Evolutionary conservation across 1,140 invertebrate species (phyloP), one percentile per base, ranked within the genome.

Genomic region (Dendroctonus valens): DNA sequence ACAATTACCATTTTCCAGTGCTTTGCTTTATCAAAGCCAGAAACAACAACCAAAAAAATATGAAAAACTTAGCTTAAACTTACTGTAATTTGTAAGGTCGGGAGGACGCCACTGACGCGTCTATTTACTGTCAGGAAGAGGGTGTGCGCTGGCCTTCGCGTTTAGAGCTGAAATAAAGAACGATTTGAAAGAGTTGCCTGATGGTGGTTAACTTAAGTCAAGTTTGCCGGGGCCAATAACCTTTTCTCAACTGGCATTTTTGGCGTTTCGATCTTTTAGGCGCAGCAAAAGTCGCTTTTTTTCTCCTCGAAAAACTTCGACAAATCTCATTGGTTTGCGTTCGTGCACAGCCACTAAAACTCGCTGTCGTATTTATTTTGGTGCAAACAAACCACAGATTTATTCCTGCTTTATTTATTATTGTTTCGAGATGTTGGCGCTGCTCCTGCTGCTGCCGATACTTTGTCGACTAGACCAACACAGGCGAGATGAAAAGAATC

Each of bases 191-290:
- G 59, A 61, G 59, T 61, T 61, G 59, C 26, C 26, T 26, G 59
- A 39, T 61, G 59, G 59, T 62, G 57, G 69, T 59, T 68, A 65
- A 69, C 68, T 57, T 62, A 65, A 69, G 62, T 67, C 65, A 39
- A 42, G 55, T 69, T 69, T 69, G 44, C 61, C 58, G 57, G 66
- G 69, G 69, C 63, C 65, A 70, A 68, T 68, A 67, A 70, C 69
- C 69, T 67, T 26, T 46, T 48, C 46, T n/a, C 11, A 7, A 48
- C 46, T 8, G 46, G 11, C 7, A 5, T 11, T n/a, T 11, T n/a
- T n/a, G 14, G 46, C 14, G 11, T 48, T 14, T 48, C 14, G 14
- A 26, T 14, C 0, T 52, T 12, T 11, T 15, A 9, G 9, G 50
- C 38, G n/a, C 9, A 52, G 14, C 6, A 9, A 52, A 52, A 37